phyloP scores from a whole-genome alignment of 2,888 invertebrate species.

The Orthonychiurus folsomi region DNA sequence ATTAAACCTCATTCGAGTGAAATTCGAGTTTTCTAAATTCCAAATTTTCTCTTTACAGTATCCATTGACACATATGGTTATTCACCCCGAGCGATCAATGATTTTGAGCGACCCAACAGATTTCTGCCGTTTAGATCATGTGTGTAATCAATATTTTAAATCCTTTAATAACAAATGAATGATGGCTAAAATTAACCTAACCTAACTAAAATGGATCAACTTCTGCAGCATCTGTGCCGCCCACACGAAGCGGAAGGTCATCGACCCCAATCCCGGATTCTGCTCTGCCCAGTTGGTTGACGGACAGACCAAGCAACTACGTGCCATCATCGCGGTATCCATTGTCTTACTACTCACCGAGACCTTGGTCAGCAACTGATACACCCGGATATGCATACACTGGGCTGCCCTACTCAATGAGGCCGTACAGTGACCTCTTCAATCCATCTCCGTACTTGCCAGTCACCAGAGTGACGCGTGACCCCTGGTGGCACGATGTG shows the following conservation, averaged over 20 bases:
- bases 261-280: conserved; percentile 8
- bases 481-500: conserved; percentile 65
- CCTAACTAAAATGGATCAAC: no score
- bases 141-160: no score
- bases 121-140: no score
- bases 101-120: conserved; percentile 23
- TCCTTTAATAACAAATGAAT: no score
- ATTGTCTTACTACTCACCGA: conserved; percentile 23
- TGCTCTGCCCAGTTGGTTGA: conserved; percentile 22
- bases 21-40: not conserved
- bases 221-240: conserved; percentile 26
- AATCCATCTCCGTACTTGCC: conserved; percentile 71
- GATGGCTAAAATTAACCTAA: no score
- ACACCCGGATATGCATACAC: conserved; percentile 33
- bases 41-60: not conserved
- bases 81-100: conserved; percentile 52
- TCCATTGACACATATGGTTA: conserved; percentile 72
- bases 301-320: conserved; percentile 18
- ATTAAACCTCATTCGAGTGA: not conserved
- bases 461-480: conserved; percentile 69
- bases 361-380: conserved; percentile 23
- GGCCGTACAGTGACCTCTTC: conserved; percentile 57
- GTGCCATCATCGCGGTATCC: conserved; percentile 26
- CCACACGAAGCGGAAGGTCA: conserved; percentile 1
- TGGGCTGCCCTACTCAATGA: conserved; percentile 62